These are phyloP conservation scores for Lagopus leucura DNA, from an alignment of 2,113 vertebrate species.

Conservation along the genomic window DNA sequence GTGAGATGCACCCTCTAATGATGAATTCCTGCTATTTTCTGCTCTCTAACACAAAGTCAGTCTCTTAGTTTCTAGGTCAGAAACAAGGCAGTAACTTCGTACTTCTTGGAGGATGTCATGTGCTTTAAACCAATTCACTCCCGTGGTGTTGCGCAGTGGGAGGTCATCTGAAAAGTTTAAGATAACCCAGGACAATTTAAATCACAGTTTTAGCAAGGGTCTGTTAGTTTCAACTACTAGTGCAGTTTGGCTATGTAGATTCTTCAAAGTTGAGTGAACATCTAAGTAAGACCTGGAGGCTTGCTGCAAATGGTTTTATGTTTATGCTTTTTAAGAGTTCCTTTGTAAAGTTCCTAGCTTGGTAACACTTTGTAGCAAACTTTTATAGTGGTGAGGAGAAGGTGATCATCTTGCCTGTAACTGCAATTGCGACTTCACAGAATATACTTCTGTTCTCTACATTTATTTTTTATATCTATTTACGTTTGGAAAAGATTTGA, in stretches of 20 bases:
- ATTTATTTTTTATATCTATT: background rate
- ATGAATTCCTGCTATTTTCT: slow-evolving; percentile 31
- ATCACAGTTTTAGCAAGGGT: background rate
- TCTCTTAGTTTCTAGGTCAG: slow-evolving; percentile 49
- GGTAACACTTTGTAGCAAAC: background rate
- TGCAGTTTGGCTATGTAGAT: background rate
- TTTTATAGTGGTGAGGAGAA: background rate
- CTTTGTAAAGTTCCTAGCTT: slow-evolving; percentile 11
- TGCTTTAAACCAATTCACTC: slow-evolving; percentile 32
- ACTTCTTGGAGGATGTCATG: background rate
- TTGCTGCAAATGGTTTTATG: slow-evolving; percentile 17
- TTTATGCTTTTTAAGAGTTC: slow-evolving; percentile 9
- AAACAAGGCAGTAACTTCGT: slow-evolving; percentile 23
- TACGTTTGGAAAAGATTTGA: background rate
- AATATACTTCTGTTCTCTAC: background rate
- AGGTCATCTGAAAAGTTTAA: slow-evolving; percentile 18
- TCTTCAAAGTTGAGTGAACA: background rate
- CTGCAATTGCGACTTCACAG: background rate
- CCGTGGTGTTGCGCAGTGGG: slow-evolving; percentile 8
- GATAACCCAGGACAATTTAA: slow-evolving; percentile 20
- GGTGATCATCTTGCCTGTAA: background rate
- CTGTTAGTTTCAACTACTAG: slow-evolving; percentile 28
- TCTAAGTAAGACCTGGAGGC: background rate
- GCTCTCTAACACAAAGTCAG: slow-evolving; percentile 4
- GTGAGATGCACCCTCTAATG: background rate